phyloP scores from a whole-genome alignment of 2,888 invertebrate genomes.

The Dendrolimus houi region DNA sequence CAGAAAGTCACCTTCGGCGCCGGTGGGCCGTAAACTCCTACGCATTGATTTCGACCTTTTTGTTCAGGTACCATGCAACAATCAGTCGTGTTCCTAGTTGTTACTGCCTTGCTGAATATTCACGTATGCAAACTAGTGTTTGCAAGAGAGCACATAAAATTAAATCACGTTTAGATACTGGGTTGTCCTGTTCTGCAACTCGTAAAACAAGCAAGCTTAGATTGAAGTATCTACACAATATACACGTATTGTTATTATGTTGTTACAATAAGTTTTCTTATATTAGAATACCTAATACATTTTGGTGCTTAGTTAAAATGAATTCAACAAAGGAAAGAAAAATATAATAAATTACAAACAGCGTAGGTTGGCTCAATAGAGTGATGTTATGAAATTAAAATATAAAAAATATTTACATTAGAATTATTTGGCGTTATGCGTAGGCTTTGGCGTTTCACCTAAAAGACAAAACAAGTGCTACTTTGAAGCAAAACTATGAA shows the following conservation, averaged over 20 bases:
- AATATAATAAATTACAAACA: slow-evolving; percentile 29
- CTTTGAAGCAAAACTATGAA: slow-evolving; percentile 50
- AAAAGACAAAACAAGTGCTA: slow-evolving; percentile 56
- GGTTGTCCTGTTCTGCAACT: slow-evolving; percentile 14
- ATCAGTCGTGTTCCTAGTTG: slow-evolving; percentile 39
- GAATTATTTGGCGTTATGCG: slow-evolving; percentile 39
- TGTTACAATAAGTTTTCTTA: too few relatives aligned
- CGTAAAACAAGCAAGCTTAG: slow-evolving; percentile 14
- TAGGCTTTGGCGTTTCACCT: slow-evolving; percentile 51
- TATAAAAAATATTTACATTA: slow-evolving; percentile 31
- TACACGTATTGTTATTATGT: too few relatives aligned
- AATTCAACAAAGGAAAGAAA: too few relatives aligned
- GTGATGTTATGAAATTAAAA: slow-evolving; percentile 33
- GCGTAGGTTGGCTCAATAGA: slow-evolving; percentile 38
- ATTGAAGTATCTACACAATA: too few relatives aligned
- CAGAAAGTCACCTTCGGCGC: slow-evolving; percentile 40
- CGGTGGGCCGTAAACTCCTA: slow-evolving; percentile 52
- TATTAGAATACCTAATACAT: too few relatives aligned
- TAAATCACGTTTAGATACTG: slow-evolving; percentile 26
- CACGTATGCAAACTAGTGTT: slow-evolving; percentile 44
- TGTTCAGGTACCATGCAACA: slow-evolving; percentile 40
- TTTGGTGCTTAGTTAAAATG: too few relatives aligned
- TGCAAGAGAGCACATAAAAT: slow-evolving; percentile 33
- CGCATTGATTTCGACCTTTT: slow-evolving; percentile 51
- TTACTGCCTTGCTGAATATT: slow-evolving; percentile 48